Base-by-base conservation (phyloP, 2,797 vertebrate genomes). In the Lacerta viridis region DNA sequence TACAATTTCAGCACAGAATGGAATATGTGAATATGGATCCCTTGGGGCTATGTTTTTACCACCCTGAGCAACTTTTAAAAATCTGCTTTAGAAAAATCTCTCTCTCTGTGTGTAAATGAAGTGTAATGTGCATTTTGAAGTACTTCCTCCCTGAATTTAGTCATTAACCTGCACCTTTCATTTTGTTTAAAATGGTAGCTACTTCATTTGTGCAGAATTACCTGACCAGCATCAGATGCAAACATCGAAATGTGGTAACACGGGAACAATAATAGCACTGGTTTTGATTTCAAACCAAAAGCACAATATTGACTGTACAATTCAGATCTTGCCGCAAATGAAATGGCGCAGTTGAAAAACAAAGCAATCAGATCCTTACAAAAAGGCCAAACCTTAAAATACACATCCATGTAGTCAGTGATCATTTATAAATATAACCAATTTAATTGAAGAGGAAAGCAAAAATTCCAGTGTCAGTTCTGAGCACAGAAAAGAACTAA, bases 21-120 rank as follows among this genome's bases (percentile, higher is more conserved):
- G 5, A 66, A 8, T 0, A n/a, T 84, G 85, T 15, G 82, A 83
- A 23, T 23, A 39, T 79, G 43, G 25, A 71, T 84, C 36, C 43
- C 4, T 25, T 20, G 75, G 1, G 3, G 7, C 0, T 13, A 18
- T 25, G 2, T 50, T 11, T 36, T 13, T 80, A 10, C 25, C 0
- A 4, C 4, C 23, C 1, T 5, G 11, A 27, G 33, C 33, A 2
- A 39, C 72, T 43, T 69, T 69, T 77, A 13, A 69, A 90, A 87
- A 55, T 68, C 17, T 7, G 18, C 5, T 15, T 23, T 0, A 0
- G 1, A 9, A 10, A 7, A 3, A 11, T 74, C 64, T 29, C 6
- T 29, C 6, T 33, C 33, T 72, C 71, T 55, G 13, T 68, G 71
- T 5, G 6, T 3, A 81, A 55, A 68, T 17, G 25, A 87, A 43